These are phyloP conservation scores for Gobio occitaniae DNA, from an alignment of 2,797 vertebrate genomes.

Conservation along the genomic window DNA sequence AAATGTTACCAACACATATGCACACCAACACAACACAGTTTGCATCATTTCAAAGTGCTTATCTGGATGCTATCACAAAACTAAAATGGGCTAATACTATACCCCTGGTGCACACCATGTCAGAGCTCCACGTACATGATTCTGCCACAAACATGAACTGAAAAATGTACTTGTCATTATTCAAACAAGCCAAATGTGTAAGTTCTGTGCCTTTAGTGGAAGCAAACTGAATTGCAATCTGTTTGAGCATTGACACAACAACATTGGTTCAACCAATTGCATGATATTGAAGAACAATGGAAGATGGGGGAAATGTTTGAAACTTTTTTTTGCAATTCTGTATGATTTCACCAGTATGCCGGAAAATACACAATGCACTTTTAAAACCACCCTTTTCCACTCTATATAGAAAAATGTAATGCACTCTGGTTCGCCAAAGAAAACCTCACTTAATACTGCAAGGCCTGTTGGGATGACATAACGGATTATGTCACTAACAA, in stretches of 20 bases:
- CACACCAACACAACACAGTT: constrained; percentile 2
- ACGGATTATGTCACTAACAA: neutral
- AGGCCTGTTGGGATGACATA: neutral
- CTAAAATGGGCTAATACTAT: neutral
- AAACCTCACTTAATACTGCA: neutral
- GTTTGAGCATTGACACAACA: neutral
- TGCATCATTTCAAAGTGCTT: neutral
- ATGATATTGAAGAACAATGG: neutral
- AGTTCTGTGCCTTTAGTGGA: neutral
- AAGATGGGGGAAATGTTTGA: neutral
- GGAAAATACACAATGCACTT: neutral
- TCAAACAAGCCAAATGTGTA: neutral
- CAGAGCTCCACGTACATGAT: neutral
- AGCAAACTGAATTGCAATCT: neutral
- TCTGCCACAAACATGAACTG: neutral
- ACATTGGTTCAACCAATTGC: neutral
- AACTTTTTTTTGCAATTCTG: neutral
- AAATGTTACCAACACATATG: constrained; percentile 12
- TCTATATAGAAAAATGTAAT: neutral
- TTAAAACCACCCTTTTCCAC: neutral
- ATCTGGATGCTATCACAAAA: neutral
- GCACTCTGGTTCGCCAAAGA: neutral
- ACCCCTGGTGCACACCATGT: constrained; percentile 6
- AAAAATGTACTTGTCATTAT: neutral
- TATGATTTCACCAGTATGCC: neutral